phyloP scores from a whole-genome alignment of 2,888 invertebrate genomes.

The Eupeodes luniger region DNA sequence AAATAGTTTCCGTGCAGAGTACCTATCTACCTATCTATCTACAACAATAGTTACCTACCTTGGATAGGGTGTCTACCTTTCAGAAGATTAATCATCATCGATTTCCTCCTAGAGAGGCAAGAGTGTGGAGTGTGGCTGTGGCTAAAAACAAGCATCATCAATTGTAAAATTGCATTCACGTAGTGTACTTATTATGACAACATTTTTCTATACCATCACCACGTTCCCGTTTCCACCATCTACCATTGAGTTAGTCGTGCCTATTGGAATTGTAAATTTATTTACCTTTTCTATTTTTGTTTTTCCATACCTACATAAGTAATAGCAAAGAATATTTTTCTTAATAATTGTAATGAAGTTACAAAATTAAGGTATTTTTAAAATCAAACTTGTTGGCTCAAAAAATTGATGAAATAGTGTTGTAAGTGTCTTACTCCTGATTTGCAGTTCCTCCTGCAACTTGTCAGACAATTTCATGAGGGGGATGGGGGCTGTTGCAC shows the following conservation, averaged over 20 bases:
- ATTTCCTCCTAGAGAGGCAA: slow-evolving; percentile 41
- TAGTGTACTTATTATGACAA: not conserved
- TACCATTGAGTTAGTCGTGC: not conserved
- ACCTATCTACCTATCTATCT: slow-evolving; percentile 1
- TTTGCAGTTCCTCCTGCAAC: too few relatives aligned
- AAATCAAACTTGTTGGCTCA: too few relatives aligned
- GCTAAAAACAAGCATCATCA: slow-evolving; percentile 5
- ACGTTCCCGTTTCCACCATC: not conserved
- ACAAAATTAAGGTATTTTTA: too few relatives aligned
- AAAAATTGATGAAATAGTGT: too few relatives aligned
- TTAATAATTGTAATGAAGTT: too few relatives aligned
- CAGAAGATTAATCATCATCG: slow-evolving; percentile 66
- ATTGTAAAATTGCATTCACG: slow-evolving; percentile 8
- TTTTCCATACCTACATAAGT: not conserved
- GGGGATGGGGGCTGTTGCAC: too few relatives aligned
- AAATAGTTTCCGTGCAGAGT: not conserved
- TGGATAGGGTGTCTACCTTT: slow-evolving; percentile 50
- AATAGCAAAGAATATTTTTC: not conserved
- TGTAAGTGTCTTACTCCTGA: too few relatives aligned
- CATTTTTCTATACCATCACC: not conserved
- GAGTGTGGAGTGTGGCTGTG: not conserved
- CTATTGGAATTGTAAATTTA: not conserved
- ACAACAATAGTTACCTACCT: slow-evolving; percentile 32
- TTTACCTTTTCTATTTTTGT: not conserved
- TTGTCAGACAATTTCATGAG: too few relatives aligned